These are phyloP conservation scores for Bombus consobrinus DNA, from an alignment of 1,140 invertebrate species.

Conservation along the genomic window DNA sequence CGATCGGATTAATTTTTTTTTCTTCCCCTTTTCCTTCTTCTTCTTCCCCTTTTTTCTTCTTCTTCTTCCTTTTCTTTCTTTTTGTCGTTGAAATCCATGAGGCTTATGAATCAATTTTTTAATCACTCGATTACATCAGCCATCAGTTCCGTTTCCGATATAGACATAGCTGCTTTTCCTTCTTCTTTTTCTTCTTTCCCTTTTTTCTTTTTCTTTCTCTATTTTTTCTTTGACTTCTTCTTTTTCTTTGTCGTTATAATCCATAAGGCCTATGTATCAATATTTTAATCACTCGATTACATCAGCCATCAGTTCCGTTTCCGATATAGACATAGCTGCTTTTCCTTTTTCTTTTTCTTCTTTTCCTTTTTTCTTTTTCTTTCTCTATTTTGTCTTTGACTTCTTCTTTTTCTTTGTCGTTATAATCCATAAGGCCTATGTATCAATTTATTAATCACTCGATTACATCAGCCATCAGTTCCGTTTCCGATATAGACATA, in stretches of 20 bases:
- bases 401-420: too few species aligned
- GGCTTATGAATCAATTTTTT: constrained; percentile 21
- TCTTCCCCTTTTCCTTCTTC: neutral
- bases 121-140: constrained; percentile 12
- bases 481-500: too few species aligned
- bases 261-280: neutral
- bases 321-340: too few species aligned
- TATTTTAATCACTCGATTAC: constrained; percentile 32
- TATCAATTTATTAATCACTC: too few species aligned
- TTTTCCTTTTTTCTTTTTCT: too few species aligned
- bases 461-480: too few species aligned
- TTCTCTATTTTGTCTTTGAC: too few species aligned
- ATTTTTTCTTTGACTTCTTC: neutral
- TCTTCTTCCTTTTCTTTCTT: neutral
- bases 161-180: too few species aligned
- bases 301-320: too few species aligned
- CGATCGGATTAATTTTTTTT: constrained; percentile 24
- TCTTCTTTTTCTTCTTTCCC: neutral
- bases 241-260: neutral
- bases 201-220: neutral
- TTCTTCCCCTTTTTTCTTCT: neutral
- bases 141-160: too few species aligned
- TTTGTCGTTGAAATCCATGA: neutral
- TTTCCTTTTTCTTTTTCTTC: too few species aligned
- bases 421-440: too few species aligned